Evolutionary conservation across 2,888 invertebrate species (phyloP).

Genomic region (Trachelus iudaicus): DNA sequence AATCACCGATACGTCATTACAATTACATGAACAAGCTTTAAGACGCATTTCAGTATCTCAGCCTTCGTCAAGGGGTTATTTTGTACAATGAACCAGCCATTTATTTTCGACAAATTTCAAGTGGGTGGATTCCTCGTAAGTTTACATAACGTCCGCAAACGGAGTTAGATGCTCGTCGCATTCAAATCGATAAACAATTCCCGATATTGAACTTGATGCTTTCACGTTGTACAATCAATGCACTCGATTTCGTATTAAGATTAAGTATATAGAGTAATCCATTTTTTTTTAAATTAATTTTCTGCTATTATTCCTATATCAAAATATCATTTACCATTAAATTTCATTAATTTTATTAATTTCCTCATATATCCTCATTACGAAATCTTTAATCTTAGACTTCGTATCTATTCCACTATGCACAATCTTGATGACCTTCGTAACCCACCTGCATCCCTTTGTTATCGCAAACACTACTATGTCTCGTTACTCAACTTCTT

Average conservation of each 20-base stretch:
- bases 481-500: not conserved
- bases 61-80: not conserved
- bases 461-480: not conserved
- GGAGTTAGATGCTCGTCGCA: not conserved
- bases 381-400: not conserved
- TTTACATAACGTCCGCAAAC: not conserved
- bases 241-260: not conserved
- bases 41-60: not conserved
- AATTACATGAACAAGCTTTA: not conserved
- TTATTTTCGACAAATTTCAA: not conserved
- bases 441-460: not conserved
- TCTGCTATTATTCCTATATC: too few relatives aligned
- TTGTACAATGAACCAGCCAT: not conserved
- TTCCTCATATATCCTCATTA: not conserved
- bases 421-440: not conserved
- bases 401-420: not conserved
- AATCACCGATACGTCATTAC: not conserved
- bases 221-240: not conserved
- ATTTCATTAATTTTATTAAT: not conserved
- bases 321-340: not conserved
- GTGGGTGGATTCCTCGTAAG: not conserved
- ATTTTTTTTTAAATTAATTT: too few relatives aligned
- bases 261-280: not conserved
- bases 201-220: not conserved
- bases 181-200: not conserved